Conservation (phyloP, 1,140 invertebrate genomes). For the Brachionus asplanchnoidis region DNA sequence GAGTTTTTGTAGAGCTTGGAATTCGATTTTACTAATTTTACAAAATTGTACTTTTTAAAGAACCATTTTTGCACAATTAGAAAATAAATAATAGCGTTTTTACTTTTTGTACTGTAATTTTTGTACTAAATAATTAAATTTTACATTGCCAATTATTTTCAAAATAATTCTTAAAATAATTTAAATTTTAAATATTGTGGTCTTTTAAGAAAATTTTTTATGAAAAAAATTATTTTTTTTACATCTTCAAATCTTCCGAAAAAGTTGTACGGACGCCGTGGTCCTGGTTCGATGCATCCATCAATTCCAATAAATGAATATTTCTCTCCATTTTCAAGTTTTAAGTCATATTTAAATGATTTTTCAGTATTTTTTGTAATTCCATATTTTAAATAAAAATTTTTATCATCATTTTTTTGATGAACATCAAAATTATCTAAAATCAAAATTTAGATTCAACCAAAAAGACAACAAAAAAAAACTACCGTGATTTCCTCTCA, state of each 20-base stretch:
- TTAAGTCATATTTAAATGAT: neutral
- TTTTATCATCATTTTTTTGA: conserved; percentile 65
- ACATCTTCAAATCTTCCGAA: conserved; percentile 68
- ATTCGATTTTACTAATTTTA: no score
- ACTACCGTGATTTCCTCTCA: conserved; percentile 87
- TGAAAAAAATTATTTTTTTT: neutral
- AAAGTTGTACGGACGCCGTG: conserved; percentile 83
- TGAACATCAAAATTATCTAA: conserved; percentile 83
- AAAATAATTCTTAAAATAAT: neutral
- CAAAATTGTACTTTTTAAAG: no score
- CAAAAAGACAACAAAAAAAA: neutral
- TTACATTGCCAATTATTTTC: no score
- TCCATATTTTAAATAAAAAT: conserved; percentile 62
- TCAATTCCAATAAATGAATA: conserved; percentile 79
- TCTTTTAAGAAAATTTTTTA: no score
- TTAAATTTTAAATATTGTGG: neutral
- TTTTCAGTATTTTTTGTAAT: neutral
- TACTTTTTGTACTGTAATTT: no score
- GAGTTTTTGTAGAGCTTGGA: no score
- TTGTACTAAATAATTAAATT: no score
- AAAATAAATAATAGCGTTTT: no score
- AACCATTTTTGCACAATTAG: no score
- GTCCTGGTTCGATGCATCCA: conserved; percentile 75
- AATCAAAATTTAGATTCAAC: neutral
- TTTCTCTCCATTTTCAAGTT: conserved; percentile 55